Evolutionary conservation across 2,113 vertebrate genomes (phyloP).

Genomic region (Ahaetulla prasina): DNA sequence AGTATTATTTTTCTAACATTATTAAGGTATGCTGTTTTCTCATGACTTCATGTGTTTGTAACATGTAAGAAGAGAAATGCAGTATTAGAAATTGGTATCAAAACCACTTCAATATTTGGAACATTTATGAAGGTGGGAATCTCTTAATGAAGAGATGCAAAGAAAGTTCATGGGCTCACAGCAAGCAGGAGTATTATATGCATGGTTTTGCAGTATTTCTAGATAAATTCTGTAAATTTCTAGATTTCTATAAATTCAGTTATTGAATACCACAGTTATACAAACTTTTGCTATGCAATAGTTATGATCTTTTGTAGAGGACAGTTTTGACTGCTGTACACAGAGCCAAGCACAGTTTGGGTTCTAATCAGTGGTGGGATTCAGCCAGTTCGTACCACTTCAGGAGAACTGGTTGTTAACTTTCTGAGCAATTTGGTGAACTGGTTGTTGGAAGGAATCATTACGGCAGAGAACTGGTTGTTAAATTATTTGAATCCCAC

Average conservation of each 20-base stretch:
- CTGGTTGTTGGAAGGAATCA: too few relatives aligned
- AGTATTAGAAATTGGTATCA: neutral
- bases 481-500: too few relatives aligned
- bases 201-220: neutral
- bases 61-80: neutral
- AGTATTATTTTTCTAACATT: neutral
- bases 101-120: neutral
- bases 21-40: too few relatives aligned
- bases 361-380: too few relatives aligned
- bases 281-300: neutral
- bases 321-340: neutral
- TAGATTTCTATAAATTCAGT: neutral
- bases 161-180: neutral
- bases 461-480: too few relatives aligned
- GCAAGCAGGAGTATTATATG: neutral
- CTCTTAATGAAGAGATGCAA: neutral
- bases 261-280: neutral
- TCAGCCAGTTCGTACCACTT: too few relatives aligned
- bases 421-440: too few relatives aligned
- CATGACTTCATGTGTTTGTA: neutral
- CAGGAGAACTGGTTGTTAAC: too few relatives aligned
- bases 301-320: neutral
- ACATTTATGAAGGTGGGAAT: neutral
- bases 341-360: neutral
- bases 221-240: neutral